Percentiles rank a stretch among this genome's conserved stretches.
Conservation (phyloP, 2,113 vertebrate species). For the Orthonyx spaldingii region DNA sequence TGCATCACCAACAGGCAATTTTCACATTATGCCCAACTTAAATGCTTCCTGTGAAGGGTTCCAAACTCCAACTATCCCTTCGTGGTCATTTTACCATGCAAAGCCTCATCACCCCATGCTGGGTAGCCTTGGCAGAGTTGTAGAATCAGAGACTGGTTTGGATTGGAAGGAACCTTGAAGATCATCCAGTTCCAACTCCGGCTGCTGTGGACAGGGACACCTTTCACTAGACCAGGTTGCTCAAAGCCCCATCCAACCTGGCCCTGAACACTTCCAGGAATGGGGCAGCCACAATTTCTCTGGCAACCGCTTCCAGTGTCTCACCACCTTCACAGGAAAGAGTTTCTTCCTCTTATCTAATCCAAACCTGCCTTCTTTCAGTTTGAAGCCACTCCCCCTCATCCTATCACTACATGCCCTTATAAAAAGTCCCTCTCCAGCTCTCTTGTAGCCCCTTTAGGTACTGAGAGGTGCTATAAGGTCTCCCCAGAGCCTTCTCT, state of each 20-base stretch:
- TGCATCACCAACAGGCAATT: neutral
- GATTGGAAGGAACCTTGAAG: neutral
- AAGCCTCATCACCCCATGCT: neutral
- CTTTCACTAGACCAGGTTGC: neutral
- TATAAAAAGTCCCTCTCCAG: neutral
- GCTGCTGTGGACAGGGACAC: neutral
- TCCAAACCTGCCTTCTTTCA: neutral
- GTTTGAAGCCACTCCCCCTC: neutral
- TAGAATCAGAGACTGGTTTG: neutral
- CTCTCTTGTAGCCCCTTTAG: neutral
- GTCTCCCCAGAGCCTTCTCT: neutral
- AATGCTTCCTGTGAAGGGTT: neutral
- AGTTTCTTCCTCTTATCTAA: neutral
- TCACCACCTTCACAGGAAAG: neutral
- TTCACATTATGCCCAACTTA: neutral
- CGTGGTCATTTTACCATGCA: neutral
- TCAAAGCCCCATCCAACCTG: neutral
- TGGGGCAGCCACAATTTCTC: neutral
- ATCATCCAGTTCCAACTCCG: neutral
- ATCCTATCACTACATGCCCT: neutral
- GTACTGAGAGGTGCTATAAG: neutral
- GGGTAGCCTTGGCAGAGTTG: neutral
- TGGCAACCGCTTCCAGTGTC: neutral
- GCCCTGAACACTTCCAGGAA: neutral
- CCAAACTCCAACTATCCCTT: neutral